Base-by-base conservation (phyloP, 2,113 vertebrate genomes). In the Channa maculata region DNA sequence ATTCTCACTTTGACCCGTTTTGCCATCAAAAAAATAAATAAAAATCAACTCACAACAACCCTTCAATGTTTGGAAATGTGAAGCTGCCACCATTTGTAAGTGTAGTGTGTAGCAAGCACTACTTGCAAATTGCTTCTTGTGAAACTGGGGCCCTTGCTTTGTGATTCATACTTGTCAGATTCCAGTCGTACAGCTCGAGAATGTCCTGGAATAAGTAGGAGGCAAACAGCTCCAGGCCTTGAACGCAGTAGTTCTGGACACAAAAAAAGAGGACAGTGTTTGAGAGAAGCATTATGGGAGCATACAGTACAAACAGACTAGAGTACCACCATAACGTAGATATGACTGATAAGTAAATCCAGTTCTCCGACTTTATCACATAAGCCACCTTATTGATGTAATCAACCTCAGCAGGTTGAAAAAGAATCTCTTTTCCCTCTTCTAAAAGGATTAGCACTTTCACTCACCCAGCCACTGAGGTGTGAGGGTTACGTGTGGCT, bases 121-220 rank as follows among this genome's bases (percentile, higher is more conserved):
- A 12, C 8, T 52, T 8, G 11, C 8, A 52, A 15, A 68, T 46
- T 39, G 13, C 12, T 43, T 4, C 24, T 10, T 8, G 3, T n/a
- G 8, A 71, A 51, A 43, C 11, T 1, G 46, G 24, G 24, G 9
- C 9, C 15, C 13, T 4, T 8, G 3, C 33, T 49, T 59, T 5
- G 39, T 3, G 14, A 10, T 0, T 64, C 3, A 0, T 94, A 99
- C 98, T 97, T 93, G 90, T 95, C 86, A 99, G 96, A 93, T 99
- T 97, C 98, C 98, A 99, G 94, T 99, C 98, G 43, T 99, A 98
- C 14, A 99, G 94, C 78, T 99, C 98, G 48, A 99, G 95, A 83
- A 99, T 93, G 88, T 99, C 97, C 94, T 94, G 95, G 93, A 99
- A 99, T 34, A 99, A 87, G 84, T 97, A 99, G 0, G 95, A 92